Evolutionary conservation across 2,113 vertebrate species (phyloP), one percentile per base, ranked within the genome.

Genomic region (Pampusana beccarii): DNA sequence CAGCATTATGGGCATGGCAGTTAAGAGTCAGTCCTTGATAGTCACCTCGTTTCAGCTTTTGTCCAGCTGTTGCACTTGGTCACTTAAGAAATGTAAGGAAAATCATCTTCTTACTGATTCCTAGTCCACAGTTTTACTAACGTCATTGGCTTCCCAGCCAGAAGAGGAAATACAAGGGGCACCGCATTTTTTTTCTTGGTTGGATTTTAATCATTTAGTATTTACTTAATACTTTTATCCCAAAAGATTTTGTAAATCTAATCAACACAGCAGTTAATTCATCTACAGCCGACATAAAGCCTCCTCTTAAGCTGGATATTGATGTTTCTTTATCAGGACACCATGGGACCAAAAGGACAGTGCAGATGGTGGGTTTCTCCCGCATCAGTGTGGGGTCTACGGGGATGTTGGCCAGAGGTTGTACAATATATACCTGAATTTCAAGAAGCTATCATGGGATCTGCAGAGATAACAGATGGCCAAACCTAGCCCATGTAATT

Each of bases 141-240:
- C 1, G 2, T 40, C 58, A 44, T 8, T 38, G 33, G 4, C 38
- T 92, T 74, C 36, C 20, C 65, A 64, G 66, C 28, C 64, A 80
- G 33, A 80, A 70, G 38, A 83, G 26, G 69, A 79, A 91, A 71
- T 11, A 11, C 10, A 15, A 64, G 74, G 34, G 38, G 38, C 15
- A 4, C 40, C 6, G 25, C 1, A 0, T n/a, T 72, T 67, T 74
- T 33, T 1, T 24, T 50, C 13, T 25, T 51, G 50, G 56, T 2
- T 65, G 50, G 73, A n/a, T 67, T 95, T 92, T 91, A 91, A 95
- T 96, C 73, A 92, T 44, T 95, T 75, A 40, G 80, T 40, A n/a
- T 64, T 90, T 80, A 36, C 86, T 90, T 95, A 94, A 93, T 88
- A 91, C 88, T 90, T 92, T 96, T 50, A 93, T 96, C 95, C 93